Evolutionary conservation across 2,113 vertebrate genomes (phyloP).

Genomic region (Ceyx melanurus): DNA sequence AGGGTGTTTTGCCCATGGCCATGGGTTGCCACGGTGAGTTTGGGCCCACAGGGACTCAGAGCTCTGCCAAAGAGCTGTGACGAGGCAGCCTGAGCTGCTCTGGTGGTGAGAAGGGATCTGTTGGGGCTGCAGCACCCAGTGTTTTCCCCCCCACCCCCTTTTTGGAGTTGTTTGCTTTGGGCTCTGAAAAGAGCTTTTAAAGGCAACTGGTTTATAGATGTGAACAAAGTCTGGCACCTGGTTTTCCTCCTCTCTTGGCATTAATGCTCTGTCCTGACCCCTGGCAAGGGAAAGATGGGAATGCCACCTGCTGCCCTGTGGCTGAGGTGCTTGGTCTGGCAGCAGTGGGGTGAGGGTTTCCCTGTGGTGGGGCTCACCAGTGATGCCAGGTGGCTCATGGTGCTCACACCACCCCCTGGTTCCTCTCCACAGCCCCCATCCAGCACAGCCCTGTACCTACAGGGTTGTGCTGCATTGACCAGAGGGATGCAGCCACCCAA

Average conservation of each 20-base stretch:
- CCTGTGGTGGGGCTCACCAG: fast-evolving
- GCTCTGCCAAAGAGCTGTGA: background rate
- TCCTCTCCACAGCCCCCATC: background rate
- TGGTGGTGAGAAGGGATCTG: background rate
- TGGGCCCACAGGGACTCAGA: fast-evolving
- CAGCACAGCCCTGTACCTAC: too few relatives aligned
- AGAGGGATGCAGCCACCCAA: background rate
- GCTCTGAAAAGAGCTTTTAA: background rate
- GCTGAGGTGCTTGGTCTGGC: background rate
- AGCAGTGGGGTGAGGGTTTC: fast-evolving
- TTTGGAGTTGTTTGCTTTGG: background rate
- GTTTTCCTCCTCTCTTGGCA: fast-evolving
- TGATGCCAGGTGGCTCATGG: background rate
- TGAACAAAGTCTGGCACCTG: background rate
- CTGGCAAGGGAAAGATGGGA: background rate
- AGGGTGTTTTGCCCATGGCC: background rate
- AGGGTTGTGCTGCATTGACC: background rate
- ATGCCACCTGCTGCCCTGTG: background rate
- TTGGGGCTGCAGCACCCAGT: background rate
- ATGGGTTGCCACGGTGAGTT: fast-evolving
- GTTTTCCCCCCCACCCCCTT: fast-evolving
- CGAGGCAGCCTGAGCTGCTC: fast-evolving
- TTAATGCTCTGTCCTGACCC: background rate
- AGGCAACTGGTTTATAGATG: background rate
- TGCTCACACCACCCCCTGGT: too few relatives aligned